Conservation (phyloP, 2,888 invertebrate genomes). For the Diaprepes abbreviatus region DNA sequence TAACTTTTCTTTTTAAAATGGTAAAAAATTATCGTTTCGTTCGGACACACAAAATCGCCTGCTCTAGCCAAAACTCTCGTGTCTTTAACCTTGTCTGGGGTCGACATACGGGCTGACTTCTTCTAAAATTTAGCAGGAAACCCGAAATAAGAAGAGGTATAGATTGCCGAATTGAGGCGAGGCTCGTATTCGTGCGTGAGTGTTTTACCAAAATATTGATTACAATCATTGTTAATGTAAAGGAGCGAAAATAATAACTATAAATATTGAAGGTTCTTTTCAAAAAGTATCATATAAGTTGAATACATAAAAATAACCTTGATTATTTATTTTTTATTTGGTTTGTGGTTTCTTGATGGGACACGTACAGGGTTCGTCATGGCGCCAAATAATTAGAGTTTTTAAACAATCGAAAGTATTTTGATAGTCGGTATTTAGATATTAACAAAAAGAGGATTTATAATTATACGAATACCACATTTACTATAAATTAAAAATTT, state of each 20-base stretch:
- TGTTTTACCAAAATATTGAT: constrained; percentile 10
- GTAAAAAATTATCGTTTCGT: too few relatives aligned
- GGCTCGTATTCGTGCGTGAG: background rate
- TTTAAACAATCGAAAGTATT: too few relatives aligned
- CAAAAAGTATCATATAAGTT: background rate
- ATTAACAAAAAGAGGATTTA: too few relatives aligned
- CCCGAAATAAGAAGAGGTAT: constrained; percentile 58
- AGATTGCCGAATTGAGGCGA: constrained; percentile 14
- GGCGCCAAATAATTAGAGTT: too few relatives aligned
- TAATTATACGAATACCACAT: too few relatives aligned
- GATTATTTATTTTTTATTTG: too few relatives aligned
- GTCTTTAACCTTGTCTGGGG: constrained; percentile 63
- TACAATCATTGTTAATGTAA: background rate
- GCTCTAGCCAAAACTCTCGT: background rate
- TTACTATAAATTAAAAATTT: too few relatives aligned
- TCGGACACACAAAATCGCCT: background rate
- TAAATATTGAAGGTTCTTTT: background rate
- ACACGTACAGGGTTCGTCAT: too few relatives aligned
- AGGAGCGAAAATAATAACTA: background rate
- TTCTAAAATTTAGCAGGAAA: constrained; percentile 61
- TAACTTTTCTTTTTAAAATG: too few relatives aligned
- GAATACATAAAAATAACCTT: too few relatives aligned
- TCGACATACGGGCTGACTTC: constrained; percentile 64
- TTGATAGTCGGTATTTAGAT: too few relatives aligned
- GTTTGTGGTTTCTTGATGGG: too few relatives aligned